These are phyloP conservation scores for Kobus ellipsiprymnus DNA, from an alignment of 2,113 vertebrate species.

Conservation along the genomic window DNA sequence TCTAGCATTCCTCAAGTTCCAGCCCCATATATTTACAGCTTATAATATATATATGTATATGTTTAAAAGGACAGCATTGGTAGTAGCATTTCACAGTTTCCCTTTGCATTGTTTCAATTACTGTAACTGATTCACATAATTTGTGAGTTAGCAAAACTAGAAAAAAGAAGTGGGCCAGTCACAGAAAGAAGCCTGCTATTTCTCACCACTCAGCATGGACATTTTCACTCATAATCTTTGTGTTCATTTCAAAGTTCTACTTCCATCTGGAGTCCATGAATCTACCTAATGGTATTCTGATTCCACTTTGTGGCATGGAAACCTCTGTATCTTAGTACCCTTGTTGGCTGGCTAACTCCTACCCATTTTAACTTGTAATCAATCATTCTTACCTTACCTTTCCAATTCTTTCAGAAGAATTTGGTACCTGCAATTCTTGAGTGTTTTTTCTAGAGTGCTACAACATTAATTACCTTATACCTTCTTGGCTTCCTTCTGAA, in stretches of 20 bases:
- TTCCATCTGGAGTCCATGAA: background rate
- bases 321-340: background rate
- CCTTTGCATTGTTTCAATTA: background rate
- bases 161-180: background rate
- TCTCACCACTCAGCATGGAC: background rate
- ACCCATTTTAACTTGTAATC: background rate
- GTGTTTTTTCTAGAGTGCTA: background rate
- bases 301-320: background rate
- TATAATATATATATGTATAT: background rate
- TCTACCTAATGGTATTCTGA: background rate
- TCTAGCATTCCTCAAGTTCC: conserved; percentile 18
- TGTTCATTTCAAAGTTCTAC: background rate
- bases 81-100: background rate
- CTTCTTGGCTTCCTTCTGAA: background rate
- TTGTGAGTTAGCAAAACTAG: background rate
- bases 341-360: background rate
- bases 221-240: background rate
- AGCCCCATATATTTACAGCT: background rate
- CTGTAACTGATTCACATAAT: background rate
- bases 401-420: background rate
- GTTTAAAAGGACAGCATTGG: background rate
- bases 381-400: background rate
- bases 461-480: background rate
- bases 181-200: background rate
- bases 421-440: background rate